These are phyloP conservation scores for Ianthella basta DNA, from an alignment of 37 sponge, comb jelly and placozoan species.

Conservation along the genomic window DNA sequence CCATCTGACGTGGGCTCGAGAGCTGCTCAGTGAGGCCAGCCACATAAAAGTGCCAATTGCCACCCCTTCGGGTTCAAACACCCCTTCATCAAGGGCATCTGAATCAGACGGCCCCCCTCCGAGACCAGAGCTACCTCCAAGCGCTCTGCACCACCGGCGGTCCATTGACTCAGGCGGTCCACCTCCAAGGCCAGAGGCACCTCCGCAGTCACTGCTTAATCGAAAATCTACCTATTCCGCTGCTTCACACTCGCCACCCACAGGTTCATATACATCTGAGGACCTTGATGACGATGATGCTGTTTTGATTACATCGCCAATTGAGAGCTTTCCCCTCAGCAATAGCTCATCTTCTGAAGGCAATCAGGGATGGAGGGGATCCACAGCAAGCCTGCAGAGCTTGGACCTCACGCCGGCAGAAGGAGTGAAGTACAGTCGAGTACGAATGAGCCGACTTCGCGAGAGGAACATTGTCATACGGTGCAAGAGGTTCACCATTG, in stretches of 20 bases:
- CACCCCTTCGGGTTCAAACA: background rate
- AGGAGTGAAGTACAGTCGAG: conserved; percentile 9
- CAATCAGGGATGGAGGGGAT: conserved; percentile 1
- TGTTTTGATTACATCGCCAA: background rate
- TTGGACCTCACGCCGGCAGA: background rate
- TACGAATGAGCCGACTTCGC: conserved; percentile 46
- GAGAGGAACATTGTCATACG: conserved; percentile 73
- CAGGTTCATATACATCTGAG: background rate
- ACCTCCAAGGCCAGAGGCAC: background rate
- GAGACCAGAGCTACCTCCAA: background rate
- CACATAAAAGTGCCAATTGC: conserved; percentile 46
- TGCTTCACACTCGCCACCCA: background rate
- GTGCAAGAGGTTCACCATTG: conserved; percentile 64
- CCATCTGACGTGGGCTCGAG: conserved; percentile 48
- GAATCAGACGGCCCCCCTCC: background rate
- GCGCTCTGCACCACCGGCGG: too few species aligned
- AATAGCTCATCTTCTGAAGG: background rate
- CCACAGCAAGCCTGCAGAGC: conserved; percentile 26
- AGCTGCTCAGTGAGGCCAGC: conserved; percentile 40
- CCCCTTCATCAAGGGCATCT: background rate
- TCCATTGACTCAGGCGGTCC: background rate
- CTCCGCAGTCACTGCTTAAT: background rate
- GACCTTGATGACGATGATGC: conserved; percentile 19
- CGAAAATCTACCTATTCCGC: background rate
- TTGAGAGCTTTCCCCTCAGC: background rate